Percentiles rank a stretch among this genome's conserved stretches.
phyloP scores from a whole-genome alignment of 1,140 invertebrate genomes.

The Xylocopa sonorina region DNA sequence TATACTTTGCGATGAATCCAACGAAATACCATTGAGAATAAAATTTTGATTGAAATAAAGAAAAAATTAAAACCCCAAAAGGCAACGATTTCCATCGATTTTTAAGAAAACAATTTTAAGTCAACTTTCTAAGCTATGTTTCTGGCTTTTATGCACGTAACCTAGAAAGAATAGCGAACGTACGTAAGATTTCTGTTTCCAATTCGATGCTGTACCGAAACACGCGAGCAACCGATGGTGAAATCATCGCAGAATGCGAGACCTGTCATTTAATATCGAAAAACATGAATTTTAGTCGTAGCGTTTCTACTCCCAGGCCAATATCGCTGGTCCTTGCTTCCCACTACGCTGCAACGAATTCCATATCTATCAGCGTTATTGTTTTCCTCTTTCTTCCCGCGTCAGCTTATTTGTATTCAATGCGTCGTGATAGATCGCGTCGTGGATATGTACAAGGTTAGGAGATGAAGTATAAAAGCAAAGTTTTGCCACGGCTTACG shows the following conservation, averaged over 20 bases:
- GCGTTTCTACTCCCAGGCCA: constrained; percentile 42
- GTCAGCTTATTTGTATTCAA: constrained; percentile 71
- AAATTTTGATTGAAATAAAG: no score
- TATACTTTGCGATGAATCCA: no score
- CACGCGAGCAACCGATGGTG: constrained; percentile 1
- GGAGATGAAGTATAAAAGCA: constrained; percentile 60
- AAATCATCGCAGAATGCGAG: constrained; percentile 57
- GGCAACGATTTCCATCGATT: no score
- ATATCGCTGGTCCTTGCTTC: constrained; percentile 49
- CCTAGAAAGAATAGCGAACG: not conserved
- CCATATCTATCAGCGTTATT: constrained; percentile 74
- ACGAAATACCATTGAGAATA: no score
- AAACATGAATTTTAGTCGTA: constrained; percentile 47
- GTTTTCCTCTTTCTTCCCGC: constrained; percentile 58
- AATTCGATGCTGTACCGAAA: not conserved
- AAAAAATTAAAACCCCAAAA: no score
- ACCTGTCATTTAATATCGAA: constrained; percentile 65
- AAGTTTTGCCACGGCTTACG: constrained; percentile 52
- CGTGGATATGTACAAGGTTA: constrained; percentile 45
- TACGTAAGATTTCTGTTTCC: constrained; percentile 41
- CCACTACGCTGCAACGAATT: constrained; percentile 63
- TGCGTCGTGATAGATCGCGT: constrained; percentile 65
- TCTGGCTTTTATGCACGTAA: no score
- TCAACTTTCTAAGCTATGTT: no score
- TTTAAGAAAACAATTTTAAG: no score